Evolutionary conservation across 2,888 invertebrate genomes (phyloP).

Genomic region (Neria commutata): DNA sequence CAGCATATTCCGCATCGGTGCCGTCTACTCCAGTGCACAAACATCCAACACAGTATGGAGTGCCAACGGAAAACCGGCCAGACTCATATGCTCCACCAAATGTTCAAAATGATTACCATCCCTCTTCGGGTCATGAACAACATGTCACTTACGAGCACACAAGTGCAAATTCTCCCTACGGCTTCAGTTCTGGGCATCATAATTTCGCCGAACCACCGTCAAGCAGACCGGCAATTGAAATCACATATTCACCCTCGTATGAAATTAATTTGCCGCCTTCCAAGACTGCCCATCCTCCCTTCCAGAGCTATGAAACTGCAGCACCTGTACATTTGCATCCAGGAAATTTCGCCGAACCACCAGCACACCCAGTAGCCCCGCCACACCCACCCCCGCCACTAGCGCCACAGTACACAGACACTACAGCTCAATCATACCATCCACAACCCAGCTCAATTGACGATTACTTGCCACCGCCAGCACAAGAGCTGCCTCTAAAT

Average conservation of each 20-base stretch:
- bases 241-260: constrained; percentile 52
- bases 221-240: constrained; percentile 41
- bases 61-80: too few relatives aligned
- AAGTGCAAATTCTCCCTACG: constrained; percentile 45
- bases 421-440: constrained; percentile 32
- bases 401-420: neutral
- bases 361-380: constrained; percentile 24
- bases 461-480: constrained; percentile 29
- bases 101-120: too few relatives aligned
- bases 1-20: neutral
- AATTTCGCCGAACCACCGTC: constrained; percentile 52
- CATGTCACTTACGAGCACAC: constrained; percentile 46
- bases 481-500: constrained; percentile 54
- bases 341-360: constrained; percentile 45
- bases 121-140: constrained; percentile 33
- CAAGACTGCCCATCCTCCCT: too few relatives aligned
- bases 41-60: constrained; percentile 38
- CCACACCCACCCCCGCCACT: constrained; percentile 7
- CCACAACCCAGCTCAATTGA: constrained; percentile 36
- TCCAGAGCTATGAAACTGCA: constrained; percentile 24
- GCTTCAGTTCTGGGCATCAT: constrained; percentile 28
- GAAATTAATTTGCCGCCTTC: constrained; percentile 46
- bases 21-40: constrained; percentile 22
- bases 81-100: too few relatives aligned
- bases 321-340: constrained; percentile 22